A percentile compares a stretch with the other conserved stretches of the same genome.
Conservation (phyloP, 2,888 invertebrate genomes). For the Limnephilus auricula region DNA sequence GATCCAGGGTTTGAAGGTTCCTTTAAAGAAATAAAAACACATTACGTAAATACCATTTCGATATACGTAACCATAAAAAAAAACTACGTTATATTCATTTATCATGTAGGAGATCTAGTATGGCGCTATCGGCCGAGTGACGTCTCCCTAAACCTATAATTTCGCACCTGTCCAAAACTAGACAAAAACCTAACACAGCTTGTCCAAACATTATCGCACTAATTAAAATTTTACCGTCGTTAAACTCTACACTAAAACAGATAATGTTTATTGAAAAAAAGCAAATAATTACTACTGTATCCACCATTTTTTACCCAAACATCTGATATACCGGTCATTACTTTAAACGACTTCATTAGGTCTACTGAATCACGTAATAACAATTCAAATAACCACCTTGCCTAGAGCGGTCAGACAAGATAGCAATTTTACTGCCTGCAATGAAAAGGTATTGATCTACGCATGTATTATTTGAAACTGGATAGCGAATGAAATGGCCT, state of each 20-base stretch:
- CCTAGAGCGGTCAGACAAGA: not conserved
- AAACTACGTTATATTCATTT: not conserved
- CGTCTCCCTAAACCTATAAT: not conserved
- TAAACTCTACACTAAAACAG: not conserved
- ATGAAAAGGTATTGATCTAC: not conserved
- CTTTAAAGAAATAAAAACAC: not conserved
- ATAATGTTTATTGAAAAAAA: constrained; percentile 33
- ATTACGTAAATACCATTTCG: not conserved
- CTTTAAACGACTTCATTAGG: constrained; percentile 38
- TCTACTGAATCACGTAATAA: not conserved
- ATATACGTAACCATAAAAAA: not conserved
- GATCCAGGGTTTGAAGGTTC: too few species aligned
- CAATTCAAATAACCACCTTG: constrained; percentile 7
- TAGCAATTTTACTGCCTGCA: not conserved
- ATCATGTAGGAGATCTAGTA: not conserved
- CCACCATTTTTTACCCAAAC: constrained; percentile 15
- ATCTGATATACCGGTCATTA: constrained; percentile 39
- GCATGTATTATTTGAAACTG: not conserved
- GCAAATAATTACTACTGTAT: constrained; percentile 36
- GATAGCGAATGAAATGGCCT: not conserved
- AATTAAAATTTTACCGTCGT: constrained; percentile 2
- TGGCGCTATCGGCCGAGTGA: not conserved
- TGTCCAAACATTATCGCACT: not conserved
- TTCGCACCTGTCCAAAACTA: not conserved
- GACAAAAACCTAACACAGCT: not conserved